phyloP scores from a whole-genome alignment of 2,888 invertebrate genomes.

The Eilema caniola region DNA sequence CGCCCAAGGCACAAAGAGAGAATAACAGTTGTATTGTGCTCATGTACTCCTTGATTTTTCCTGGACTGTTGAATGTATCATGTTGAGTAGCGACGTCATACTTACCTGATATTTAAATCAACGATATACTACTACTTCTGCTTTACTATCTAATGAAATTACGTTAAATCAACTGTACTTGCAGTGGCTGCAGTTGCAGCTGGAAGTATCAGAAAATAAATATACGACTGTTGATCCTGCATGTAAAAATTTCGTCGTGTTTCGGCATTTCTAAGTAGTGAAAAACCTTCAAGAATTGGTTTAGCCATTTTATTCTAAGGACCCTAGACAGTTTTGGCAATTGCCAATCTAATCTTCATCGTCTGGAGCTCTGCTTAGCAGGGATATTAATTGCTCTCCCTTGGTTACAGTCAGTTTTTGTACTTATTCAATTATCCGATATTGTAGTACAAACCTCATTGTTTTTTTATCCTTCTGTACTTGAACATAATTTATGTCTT shows the following conservation, averaged over 20 bases:
- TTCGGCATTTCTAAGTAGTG: background rate
- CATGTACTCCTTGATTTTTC: too few relatives aligned
- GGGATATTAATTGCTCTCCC: background rate
- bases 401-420: background rate
- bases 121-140: too few relatives aligned
- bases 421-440: background rate
- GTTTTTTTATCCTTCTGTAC: conserved; percentile 20
- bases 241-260: background rate
- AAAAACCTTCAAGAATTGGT: background rate
- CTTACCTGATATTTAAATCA: too few relatives aligned
- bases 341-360: background rate
- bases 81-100: too few relatives aligned
- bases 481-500: conserved; percentile 23
- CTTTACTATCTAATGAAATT: background rate
- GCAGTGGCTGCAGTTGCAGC: background rate
- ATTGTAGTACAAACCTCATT: conserved; percentile 13
- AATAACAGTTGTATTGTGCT: background rate
- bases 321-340: background rate
- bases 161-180: background rate
- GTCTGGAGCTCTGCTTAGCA: background rate
- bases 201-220: background rate
- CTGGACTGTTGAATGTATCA: too few relatives aligned
- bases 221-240: background rate
- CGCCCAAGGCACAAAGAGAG: background rate
- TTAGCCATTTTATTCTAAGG: background rate